phyloP scores from a whole-genome alignment of 2,113 vertebrate genomes.

The Trogon surrucura region DNA sequence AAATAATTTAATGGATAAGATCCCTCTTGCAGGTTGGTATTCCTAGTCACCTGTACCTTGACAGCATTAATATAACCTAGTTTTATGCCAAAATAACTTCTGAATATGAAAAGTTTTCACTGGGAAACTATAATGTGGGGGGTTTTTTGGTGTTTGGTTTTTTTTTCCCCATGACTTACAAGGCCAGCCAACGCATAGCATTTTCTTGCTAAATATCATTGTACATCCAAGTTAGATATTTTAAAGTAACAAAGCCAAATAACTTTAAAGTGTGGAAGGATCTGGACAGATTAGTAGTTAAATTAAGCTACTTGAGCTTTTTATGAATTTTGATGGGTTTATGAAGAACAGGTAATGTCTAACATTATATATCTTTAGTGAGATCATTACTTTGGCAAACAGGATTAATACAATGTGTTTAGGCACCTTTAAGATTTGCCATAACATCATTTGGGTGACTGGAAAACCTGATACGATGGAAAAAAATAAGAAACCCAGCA shows the following conservation, averaged over 20 bases:
- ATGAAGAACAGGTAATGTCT: neutral
- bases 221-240: neutral
- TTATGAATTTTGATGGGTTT: neutral
- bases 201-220: neutral
- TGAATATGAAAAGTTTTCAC: neutral
- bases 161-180: neutral
- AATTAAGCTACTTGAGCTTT: neutral
- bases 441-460: neutral
- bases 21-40: neutral
- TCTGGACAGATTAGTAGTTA: neutral
- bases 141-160: neutral
- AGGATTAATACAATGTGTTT: neutral
- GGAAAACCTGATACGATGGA: neutral
- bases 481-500: neutral
- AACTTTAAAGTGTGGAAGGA: neutral
- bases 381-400: neutral
- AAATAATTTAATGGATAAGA: neutral
- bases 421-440: neutral
- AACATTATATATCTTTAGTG: neutral
- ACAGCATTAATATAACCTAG: neutral
- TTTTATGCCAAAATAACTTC: neutral
- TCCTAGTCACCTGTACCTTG: neutral
- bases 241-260: neutral
- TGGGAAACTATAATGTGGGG: neutral
- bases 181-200: neutral